Conservation (phyloP, 2,888 invertebrate genomes). For the Pollenia labialis region DNA sequence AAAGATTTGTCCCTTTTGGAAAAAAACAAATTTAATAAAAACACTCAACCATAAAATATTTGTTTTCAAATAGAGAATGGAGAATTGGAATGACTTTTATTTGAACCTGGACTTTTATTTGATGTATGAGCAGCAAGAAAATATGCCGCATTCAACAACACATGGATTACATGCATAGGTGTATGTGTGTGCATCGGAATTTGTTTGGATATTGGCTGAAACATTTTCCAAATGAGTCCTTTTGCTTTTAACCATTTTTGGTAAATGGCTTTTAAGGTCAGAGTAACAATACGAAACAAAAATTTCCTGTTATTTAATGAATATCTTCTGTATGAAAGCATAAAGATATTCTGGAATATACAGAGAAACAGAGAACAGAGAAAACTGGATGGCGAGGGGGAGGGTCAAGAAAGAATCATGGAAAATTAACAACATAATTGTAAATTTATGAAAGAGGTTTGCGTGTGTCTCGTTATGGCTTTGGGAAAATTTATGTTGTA, state of each 20-base stretch:
- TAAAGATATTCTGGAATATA: background rate
- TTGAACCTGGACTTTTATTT: constrained; percentile 45
- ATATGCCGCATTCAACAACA: background rate
- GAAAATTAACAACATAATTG: no score
- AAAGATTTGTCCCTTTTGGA: constrained; percentile 44
- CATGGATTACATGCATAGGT: background rate
- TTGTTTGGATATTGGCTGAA: background rate
- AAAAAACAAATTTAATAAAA: background rate
- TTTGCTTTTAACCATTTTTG: constrained; percentile 24
- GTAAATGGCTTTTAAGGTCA: constrained; percentile 66
- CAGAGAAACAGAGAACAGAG: no score
- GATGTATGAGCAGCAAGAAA: constrained; percentile 12
- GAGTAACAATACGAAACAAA: constrained; percentile 55
- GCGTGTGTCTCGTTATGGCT: no score
- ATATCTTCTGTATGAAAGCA: background rate
- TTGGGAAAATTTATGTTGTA: no score
- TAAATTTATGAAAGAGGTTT: no score
- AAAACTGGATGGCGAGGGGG: no score
- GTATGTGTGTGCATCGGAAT: background rate
- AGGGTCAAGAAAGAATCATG: no score
- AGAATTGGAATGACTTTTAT: constrained; percentile 6
- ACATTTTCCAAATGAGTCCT: constrained; percentile 10
- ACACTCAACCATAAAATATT: constrained; percentile 41
- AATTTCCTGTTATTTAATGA: constrained; percentile 47
- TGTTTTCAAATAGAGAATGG: constrained; percentile 15